phyloP scores from a whole-genome alignment of 2,113 vertebrate species.

The Sapayoa aenigma region DNA sequence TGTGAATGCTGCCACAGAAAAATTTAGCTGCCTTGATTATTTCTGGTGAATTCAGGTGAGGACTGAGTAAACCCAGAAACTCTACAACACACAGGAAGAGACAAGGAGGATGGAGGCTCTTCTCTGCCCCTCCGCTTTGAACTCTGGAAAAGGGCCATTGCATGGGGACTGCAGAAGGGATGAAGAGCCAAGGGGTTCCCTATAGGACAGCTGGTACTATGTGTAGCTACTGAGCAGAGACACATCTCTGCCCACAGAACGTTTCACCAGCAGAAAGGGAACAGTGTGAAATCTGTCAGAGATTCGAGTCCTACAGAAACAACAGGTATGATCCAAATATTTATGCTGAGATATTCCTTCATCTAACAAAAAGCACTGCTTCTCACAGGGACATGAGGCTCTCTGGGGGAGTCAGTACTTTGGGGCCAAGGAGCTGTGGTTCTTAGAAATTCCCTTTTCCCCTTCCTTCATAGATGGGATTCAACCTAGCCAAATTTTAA shows the following conservation, averaged over 20 bases:
- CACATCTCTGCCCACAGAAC: not conserved
- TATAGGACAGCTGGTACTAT: not conserved
- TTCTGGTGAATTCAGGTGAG: not conserved
- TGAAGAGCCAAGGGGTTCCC: not conserved
- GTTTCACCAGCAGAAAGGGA: not conserved
- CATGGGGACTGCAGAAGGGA: not conserved
- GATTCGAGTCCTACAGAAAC: not conserved
- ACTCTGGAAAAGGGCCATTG: not conserved
- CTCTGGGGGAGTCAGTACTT: not conserved
- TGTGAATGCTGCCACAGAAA: not conserved
- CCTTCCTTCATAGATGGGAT: not conserved
- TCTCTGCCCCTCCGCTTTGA: not conserved
- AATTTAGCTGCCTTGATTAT: not conserved
- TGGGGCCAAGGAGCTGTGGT: not conserved
- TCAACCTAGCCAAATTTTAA: not conserved
- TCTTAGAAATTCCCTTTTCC: not conserved
- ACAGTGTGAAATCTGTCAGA: not conserved
- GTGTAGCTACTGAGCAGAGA: not conserved
- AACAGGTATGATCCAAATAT: not conserved
- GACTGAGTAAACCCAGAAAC: not conserved
- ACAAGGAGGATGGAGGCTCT: not conserved
- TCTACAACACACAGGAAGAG: rapidly evolving
- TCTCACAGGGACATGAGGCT: not conserved
- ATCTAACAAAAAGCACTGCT: not conserved
- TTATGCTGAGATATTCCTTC: not conserved